These are phyloP conservation scores for Aptenodytes forsteri DNA, from an alignment of 2,113 vertebrate species.

Conservation along the genomic window DNA sequence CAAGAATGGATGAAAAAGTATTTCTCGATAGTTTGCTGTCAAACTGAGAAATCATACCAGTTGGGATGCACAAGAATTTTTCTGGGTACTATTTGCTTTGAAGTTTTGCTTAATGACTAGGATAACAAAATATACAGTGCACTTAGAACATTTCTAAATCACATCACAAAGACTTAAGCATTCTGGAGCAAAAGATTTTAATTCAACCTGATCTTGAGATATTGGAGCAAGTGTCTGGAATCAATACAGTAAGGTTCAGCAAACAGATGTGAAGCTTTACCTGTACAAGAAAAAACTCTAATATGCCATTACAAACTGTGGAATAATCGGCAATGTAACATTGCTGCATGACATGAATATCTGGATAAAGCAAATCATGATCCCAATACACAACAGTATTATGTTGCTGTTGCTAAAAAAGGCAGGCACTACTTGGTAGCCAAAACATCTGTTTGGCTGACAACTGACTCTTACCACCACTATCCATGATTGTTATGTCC, in stretches of 20 bases:
- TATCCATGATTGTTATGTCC: background rate
- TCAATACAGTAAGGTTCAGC: background rate
- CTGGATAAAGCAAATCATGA: background rate
- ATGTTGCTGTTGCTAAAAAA: background rate
- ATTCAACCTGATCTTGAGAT: background rate
- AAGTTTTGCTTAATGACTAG: background rate
- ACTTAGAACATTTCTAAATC: background rate
- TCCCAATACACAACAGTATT: background rate
- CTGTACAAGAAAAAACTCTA: background rate
- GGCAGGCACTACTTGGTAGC: background rate
- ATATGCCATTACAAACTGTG: background rate
- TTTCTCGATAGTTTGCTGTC: background rate
- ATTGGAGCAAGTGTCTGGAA: background rate
- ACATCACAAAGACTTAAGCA: background rate
- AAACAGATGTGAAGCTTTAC: background rate
- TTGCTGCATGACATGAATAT: background rate
- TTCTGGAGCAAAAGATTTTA: background rate
- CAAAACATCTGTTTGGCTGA: background rate
- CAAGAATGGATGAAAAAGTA: background rate
- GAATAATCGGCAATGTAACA: background rate
- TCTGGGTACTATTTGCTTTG: background rate
- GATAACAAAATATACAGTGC: background rate
- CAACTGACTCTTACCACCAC: background rate
- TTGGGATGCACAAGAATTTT: background rate
- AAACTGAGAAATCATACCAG: background rate